Conservation (phyloP, 2,888 invertebrate genomes). For the Plagodis pulveraria region DNA sequence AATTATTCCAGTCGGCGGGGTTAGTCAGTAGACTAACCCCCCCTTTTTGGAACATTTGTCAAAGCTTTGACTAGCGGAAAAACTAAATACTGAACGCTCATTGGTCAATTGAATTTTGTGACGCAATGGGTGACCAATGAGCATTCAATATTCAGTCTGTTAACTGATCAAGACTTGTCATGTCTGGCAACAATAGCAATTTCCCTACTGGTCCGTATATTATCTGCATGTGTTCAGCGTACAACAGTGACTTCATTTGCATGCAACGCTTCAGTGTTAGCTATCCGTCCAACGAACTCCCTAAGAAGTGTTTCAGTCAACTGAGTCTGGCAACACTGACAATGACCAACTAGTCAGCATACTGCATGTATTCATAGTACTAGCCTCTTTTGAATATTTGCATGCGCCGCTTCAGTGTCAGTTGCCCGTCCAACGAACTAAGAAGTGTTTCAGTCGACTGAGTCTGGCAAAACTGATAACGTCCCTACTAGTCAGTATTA, state of each 20-base stretch:
- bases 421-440: conserved; percentile 91
- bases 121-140: no score
- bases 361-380: conserved; percentile 93
- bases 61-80: no score
- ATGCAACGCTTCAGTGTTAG: conserved; percentile 89
- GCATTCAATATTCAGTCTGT: no score
- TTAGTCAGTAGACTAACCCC: no score
- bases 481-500: conserved; percentile 72
- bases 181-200: not conserved
- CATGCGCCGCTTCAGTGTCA: conserved; percentile 89
- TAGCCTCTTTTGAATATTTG: conserved; percentile 93
- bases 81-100: no score
- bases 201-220: no score
- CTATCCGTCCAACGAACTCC: conserved; percentile 90
- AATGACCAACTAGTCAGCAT: not conserved
- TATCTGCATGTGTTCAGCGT: no score
- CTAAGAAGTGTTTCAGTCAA: conserved; percentile 91
- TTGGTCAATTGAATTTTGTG: no score
- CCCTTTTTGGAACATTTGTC: no score
- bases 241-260: conserved; percentile 93
- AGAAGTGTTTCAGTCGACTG: conserved; percentile 90
- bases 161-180: no score
- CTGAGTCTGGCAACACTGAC: conserved; percentile 92
- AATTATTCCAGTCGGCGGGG: no score
- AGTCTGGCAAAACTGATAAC: conserved; percentile 91